phyloP scores from a whole-genome alignment of 2,113 vertebrate species.

The Natator depressus region DNA sequence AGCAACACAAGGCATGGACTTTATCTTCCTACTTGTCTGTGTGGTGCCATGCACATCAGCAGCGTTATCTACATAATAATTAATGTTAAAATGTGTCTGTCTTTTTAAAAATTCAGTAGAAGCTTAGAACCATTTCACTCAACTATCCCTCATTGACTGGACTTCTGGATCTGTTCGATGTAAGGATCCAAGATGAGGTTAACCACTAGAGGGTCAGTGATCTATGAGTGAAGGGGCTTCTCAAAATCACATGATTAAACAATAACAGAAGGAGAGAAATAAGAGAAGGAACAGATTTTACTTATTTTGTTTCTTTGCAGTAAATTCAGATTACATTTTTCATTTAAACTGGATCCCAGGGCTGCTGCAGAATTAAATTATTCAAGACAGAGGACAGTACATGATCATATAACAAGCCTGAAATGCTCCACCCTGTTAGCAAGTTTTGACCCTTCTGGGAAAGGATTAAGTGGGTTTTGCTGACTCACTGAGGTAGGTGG shows the following conservation, averaged over 20 bases:
- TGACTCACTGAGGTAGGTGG: constrained; percentile 71
- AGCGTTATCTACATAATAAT: constrained; percentile 62
- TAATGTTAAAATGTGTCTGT: constrained; percentile 38
- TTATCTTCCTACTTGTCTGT: constrained; percentile 52
- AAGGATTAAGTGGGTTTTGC: constrained; percentile 76
- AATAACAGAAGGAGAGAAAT: constrained; percentile 47
- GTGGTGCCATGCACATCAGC: constrained; percentile 2
- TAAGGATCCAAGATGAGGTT: constrained; percentile 39
- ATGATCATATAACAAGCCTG: constrained; percentile 50
- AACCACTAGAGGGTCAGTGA: constrained; percentile 61
- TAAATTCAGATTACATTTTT: constrained; percentile 41
- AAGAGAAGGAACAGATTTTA: constrained; percentile 23
- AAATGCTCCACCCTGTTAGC: constrained; percentile 44
- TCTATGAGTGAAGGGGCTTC: constrained; percentile 41
- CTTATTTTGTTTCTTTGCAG: neutral
- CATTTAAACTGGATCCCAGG: constrained; percentile 71
- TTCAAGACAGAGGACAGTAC: constrained; percentile 60
- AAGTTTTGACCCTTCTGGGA: constrained; percentile 67
- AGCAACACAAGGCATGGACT: constrained; percentile 18
- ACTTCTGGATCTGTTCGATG: constrained; percentile 58
- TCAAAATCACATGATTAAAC: constrained; percentile 57
- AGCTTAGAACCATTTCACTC: constrained; percentile 38
- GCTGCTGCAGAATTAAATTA: constrained; percentile 67
- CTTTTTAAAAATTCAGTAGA: neutral
- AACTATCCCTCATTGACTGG: constrained; percentile 61